Evolutionary conservation across 2,797 vertebrate genomes (phyloP).

Genomic region (Gymnodraco acuticeps): DNA sequence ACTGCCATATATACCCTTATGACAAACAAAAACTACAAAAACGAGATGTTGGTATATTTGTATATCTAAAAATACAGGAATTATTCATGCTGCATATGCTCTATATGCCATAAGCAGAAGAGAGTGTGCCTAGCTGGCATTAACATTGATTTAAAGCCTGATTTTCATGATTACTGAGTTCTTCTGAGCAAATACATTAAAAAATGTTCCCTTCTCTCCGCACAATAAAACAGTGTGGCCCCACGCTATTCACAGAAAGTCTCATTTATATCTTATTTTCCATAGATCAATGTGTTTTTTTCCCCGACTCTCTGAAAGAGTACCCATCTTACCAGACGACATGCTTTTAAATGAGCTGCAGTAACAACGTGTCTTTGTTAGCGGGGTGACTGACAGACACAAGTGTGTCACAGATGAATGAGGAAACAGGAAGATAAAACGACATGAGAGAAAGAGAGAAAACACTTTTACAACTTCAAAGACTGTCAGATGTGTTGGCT

Average conservation of each 20-base stretch:
- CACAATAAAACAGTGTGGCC: constrained; percentile 18
- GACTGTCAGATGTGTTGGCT: constrained; percentile 33
- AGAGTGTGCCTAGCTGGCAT: background rate
- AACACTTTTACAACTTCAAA: constrained; percentile 67
- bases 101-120: background rate
- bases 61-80: background rate
- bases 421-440: constrained; percentile 57
- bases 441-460: constrained; percentile 53
- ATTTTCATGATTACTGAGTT: constrained; percentile 11
- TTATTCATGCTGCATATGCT: background rate
- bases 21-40: background rate
- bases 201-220: background rate
- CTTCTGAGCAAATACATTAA: background rate
- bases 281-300: constrained; percentile 38
- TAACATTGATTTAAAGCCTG: background rate
- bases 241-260: constrained; percentile 9
- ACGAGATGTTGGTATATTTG: too few species aligned
- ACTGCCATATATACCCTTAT: too few species aligned
- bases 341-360: constrained; percentile 57
- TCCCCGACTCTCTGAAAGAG: constrained; percentile 35
- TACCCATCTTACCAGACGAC: constrained; percentile 38
- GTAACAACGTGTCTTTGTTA: constrained; percentile 71
- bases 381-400: constrained; percentile 56
- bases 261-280: constrained; percentile 27
- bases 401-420: constrained; percentile 58